A percentile compares a stretch with the other conserved stretches of the same genome.
phyloP scores from a whole-genome alignment of 2,113 vertebrate species.

The Fukomys damarensis region DNA sequence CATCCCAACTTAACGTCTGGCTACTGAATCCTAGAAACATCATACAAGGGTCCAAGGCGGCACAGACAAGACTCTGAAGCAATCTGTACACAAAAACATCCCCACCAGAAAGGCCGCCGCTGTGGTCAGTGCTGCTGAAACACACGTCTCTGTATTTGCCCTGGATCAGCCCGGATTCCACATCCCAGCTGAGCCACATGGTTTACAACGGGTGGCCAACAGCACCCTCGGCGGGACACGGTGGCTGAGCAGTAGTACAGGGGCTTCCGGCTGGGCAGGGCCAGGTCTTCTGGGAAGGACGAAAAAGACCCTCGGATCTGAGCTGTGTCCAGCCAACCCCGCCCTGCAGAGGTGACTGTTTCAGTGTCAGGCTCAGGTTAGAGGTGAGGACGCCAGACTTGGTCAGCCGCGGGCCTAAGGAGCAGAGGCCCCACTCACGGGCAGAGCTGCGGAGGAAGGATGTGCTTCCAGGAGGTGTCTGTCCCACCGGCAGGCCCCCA shows the following conservation, averaged over 20 bases:
- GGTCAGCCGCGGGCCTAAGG: accelerated
- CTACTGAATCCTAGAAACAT: accelerated
- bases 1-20: background rate
- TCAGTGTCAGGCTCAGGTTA: background rate
- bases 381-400: background rate
- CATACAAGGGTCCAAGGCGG: accelerated
- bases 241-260: accelerated
- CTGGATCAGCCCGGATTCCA: background rate
- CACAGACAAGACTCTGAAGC: background rate
- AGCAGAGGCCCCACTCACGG: background rate
- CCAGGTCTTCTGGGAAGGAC: background rate
- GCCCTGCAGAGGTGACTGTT: background rate
- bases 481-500: accelerated
- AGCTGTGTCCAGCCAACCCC: background rate
- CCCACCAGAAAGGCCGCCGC: accelerated
- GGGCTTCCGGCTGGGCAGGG: accelerated
- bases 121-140: accelerated
- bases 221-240: accelerated
- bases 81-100: accelerated
- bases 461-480: background rate
- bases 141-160: accelerated
- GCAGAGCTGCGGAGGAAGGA: background rate
- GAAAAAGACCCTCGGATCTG: background rate
- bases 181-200: background rate
- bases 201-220: background rate